A percentile compares a stretch with the other conserved stretches of the same genome.
Evolutionary conservation across 2,797 vertebrate genomes (phyloP).

Genomic region (Epinephelus malabaricus): DNA sequence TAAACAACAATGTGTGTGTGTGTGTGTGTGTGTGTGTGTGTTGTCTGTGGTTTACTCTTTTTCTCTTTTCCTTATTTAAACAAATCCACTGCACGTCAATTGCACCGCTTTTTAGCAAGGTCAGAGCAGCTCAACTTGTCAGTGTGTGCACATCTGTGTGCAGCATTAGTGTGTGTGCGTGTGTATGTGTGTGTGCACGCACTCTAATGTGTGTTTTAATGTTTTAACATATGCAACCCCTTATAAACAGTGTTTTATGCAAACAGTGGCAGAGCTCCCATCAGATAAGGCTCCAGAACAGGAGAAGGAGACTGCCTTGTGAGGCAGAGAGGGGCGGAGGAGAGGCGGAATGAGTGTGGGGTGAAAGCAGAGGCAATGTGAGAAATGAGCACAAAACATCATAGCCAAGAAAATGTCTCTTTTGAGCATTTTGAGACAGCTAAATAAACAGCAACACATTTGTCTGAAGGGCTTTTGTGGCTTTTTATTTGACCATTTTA

Average conservation of each 20-base stretch:
- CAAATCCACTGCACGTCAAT: constrained; percentile 62
- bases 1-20: constrained; percentile 11
- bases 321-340: constrained; percentile 63
- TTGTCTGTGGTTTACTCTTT: constrained; percentile 25
- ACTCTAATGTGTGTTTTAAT: constrained; percentile 80
- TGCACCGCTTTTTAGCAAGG: constrained; percentile 69
- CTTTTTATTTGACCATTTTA: constrained; percentile 36
- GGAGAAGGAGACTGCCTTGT: constrained; percentile 79
- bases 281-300: constrained; percentile 86
- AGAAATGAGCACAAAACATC: constrained; percentile 62
- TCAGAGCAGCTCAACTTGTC: constrained; percentile 62
- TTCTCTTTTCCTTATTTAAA: constrained; percentile 74
- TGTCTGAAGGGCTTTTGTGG: constrained; percentile 17
- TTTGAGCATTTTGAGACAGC: constrained; percentile 38
- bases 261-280: constrained; percentile 87
- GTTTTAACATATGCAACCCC: constrained; percentile 88
- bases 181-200: constrained; percentile 25
- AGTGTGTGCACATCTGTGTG: constrained; percentile 33
- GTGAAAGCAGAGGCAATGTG: constrained; percentile 67
- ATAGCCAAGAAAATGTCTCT: constrained; percentile 49
- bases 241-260: constrained; percentile 88
- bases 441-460: constrained; percentile 53
- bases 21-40: constrained; percentile 20
- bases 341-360: constrained; percentile 65
- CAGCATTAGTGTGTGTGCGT: constrained; percentile 10